These are phyloP conservation scores for Miniopterus natalensis DNA, from an alignment of 2,113 vertebrate species.

Conservation along the genomic window DNA sequence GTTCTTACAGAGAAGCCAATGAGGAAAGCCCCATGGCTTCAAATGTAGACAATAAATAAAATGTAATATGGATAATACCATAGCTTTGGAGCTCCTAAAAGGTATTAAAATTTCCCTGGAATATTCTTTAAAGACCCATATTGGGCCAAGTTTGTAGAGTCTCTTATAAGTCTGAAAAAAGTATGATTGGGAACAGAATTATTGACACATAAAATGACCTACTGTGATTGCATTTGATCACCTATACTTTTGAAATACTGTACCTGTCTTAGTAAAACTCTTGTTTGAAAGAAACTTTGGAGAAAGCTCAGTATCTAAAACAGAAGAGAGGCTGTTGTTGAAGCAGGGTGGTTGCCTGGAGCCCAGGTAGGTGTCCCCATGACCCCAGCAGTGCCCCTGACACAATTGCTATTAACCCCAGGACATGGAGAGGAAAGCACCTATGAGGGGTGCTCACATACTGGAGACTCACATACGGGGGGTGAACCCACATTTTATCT, in stretches of 20 bases:
- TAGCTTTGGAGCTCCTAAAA: neutral
- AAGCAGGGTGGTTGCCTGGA: neutral
- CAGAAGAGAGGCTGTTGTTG: neutral
- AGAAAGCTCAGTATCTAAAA: neutral
- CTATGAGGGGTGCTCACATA: neutral
- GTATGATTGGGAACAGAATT: neutral
- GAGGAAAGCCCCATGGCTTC: neutral
- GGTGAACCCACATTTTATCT: neutral
- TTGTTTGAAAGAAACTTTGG: conserved; percentile 13
- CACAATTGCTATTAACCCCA: neutral
- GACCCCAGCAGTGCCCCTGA: neutral
- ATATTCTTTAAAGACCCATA: neutral
- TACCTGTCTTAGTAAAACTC: neutral
- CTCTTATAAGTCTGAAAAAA: neutral
- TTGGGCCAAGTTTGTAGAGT: neutral
- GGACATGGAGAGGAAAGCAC: neutral
- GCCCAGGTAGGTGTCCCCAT: neutral
- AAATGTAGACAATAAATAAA: neutral
- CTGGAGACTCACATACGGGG: neutral
- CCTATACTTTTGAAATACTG: neutral
- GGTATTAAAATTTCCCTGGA: neutral
- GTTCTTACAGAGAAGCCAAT: neutral
- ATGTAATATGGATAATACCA: neutral
- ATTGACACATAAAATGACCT: neutral
- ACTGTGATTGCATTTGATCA: neutral